Base-by-base conservation (phyloP, 2,888 invertebrate species). In the Brachypterus glaber region DNA sequence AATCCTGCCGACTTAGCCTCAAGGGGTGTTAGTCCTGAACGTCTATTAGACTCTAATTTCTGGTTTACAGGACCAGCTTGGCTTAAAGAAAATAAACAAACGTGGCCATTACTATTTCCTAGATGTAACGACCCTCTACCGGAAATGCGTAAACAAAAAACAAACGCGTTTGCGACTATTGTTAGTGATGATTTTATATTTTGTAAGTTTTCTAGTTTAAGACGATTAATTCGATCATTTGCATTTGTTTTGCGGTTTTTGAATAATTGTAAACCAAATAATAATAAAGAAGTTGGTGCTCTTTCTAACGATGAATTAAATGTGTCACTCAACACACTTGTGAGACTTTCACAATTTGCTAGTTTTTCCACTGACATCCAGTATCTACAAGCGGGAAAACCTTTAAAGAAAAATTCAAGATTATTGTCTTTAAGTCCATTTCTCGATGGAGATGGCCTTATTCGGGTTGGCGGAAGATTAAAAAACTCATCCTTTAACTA, bases 381-480 rank as follows among this genome's bases (percentile, higher is more conserved):
- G 2, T 29, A 14, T 29, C 30, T 41, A 26, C 1, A 15, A 4
- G 24, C 30, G n/a, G 7, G 11, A 5, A 33, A 29, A 13, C 3
- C 16, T 4, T 7, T 31, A 16, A 31, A 16, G n/a, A 31, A 37
- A 17, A n/a, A n/a, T n/a, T n/a, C n/a, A n/a, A n/a, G n/a, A n/a
- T n/a, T n/a, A n/a, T n/a, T n/a, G n/a, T n/a, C 17, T 14, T 25
- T 48, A 26, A 41, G 26, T 34, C 40, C 45, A 15, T 47, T 47
- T 40, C 26, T 48, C 7, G 46, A 44, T 16, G 29, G 37, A n/a
- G 11, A 38, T 8, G 42, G 39, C 12, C 30, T 48, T 21, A 33
- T 47, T 8, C 33, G 44, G 12, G 47, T 48, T 17, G 48, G 47
- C n/a, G 45, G 47, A 12, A 31, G 44, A 25, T 39, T 42, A 25